Conservation (phyloP, 2,888 invertebrate species). For the Caenorhabditis angaria region DNA sequence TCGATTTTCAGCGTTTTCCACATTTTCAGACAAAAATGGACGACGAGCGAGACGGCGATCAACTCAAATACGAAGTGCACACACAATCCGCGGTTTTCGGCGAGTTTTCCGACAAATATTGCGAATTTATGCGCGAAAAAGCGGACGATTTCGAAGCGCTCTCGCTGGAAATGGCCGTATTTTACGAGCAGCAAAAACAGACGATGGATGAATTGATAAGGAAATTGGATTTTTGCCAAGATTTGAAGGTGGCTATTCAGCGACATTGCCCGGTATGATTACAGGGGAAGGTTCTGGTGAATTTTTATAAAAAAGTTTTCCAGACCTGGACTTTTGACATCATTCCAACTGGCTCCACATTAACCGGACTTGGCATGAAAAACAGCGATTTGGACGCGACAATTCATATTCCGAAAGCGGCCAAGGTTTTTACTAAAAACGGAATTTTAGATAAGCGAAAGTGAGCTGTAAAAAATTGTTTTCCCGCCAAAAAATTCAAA, state of each 20-base stretch:
- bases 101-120: background rate
- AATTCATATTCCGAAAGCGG: slow-evolving; percentile 42
- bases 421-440: background rate
- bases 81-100: background rate
- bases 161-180: slow-evolving; percentile 12
- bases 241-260: slow-evolving; percentile 19
- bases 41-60: background rate
- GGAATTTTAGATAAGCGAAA: background rate
- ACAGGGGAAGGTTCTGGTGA: background rate
- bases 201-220: slow-evolving; percentile 21
- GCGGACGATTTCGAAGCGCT: background rate
- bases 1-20: too few species aligned
- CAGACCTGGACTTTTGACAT: slow-evolving; percentile 41
- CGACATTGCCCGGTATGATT: slow-evolving; percentile 13
- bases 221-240: slow-evolving; percentile 25
- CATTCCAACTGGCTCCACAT: slow-evolving; percentile 41
- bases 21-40: background rate
- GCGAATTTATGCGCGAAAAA: background rate
- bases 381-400: slow-evolving; percentile 48
- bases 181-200: slow-evolving; percentile 13
- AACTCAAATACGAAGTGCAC: background rate
- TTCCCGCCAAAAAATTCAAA: background rate
- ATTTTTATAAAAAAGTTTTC: background rate
- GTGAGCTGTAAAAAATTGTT: background rate
- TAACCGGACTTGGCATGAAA: slow-evolving; percentile 34